phyloP scores from a whole-genome alignment of 2,888 invertebrate species.

The Arge pagana region DNA sequence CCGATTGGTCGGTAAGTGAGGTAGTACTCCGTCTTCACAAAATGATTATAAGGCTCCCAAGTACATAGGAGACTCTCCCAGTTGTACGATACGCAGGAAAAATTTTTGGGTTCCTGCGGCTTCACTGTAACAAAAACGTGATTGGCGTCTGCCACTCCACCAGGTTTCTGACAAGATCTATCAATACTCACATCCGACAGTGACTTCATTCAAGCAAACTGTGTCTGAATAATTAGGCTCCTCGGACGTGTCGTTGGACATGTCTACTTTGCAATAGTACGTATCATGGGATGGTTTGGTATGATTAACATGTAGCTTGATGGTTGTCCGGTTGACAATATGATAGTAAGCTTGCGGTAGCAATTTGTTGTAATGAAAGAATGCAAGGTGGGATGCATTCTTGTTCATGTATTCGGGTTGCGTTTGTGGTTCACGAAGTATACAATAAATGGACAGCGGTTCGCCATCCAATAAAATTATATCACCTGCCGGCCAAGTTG shows the following conservation, averaged over 20 bases:
- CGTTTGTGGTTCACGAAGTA: conserved; percentile 59
- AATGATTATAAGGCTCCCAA: conserved; percentile 69
- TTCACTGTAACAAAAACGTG: conserved; percentile 56
- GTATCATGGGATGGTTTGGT: conserved; percentile 62
- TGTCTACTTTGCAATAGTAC: conserved; percentile 63
- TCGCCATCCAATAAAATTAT: conserved; percentile 65
- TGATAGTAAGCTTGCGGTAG: conserved; percentile 59
- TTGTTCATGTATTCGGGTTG: conserved; percentile 58
- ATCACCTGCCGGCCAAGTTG: conserved; percentile 62
- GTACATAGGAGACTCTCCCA: conserved; percentile 75
- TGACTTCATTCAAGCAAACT: conserved; percentile 64
- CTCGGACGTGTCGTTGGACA: conserved; percentile 43
- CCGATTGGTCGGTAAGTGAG: conserved; percentile 59
- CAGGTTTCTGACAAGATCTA: no score
- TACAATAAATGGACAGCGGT: conserved; percentile 69
- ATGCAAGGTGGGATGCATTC: conserved; percentile 61
- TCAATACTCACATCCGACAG: conserved; percentile 63
- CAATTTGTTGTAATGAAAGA: conserved; percentile 54
- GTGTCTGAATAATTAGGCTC: no score
- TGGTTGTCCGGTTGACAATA: conserved; percentile 68
- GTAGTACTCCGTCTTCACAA: conserved; percentile 63
- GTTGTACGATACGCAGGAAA: conserved; percentile 74
- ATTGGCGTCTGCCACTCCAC: no score
- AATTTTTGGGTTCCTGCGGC: conserved; percentile 70
- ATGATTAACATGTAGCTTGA: conserved; percentile 62